Evolutionary conservation across 2,888 invertebrate genomes (phyloP).

Genomic region (Blastobasis lacticolella): DNA sequence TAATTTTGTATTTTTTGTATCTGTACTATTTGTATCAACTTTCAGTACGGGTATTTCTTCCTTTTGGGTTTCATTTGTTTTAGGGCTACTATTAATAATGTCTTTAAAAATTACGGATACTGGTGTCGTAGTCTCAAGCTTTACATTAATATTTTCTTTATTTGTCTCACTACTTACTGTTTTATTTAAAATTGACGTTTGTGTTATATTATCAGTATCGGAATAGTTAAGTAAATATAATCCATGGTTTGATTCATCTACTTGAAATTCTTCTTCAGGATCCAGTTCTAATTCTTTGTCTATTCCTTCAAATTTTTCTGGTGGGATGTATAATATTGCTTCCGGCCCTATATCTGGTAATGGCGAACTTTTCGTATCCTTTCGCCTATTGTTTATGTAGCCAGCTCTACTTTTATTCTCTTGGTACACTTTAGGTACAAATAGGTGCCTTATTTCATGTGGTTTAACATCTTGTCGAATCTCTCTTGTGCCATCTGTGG

Average conservation of each 20-base stretch:
- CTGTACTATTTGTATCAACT: slow-evolving; percentile 49
- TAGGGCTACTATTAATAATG: slow-evolving; percentile 20
- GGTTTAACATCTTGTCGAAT: slow-evolving; percentile 57
- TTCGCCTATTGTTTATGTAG: slow-evolving; percentile 55
- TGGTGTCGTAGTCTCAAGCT: slow-evolving; percentile 24
- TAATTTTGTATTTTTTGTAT: slow-evolving; percentile 37
- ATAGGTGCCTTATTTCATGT: slow-evolving; percentile 61
- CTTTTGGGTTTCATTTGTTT: slow-evolving; percentile 25
- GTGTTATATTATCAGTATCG: slow-evolving; percentile 57
- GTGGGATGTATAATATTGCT: slow-evolving; percentile 58
- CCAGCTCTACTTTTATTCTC: slow-evolving; percentile 57
- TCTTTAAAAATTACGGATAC: slow-evolving; percentile 22
- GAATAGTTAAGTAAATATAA: slow-evolving; percentile 67
- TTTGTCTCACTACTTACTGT: slow-evolving; percentile 29
- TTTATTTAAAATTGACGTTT: slow-evolving; percentile 35
- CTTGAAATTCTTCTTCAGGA: slow-evolving; percentile 70
- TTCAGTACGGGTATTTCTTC: slow-evolving; percentile 47
- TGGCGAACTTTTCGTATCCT: slow-evolving; percentile 24
- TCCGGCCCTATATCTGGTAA: slow-evolving; percentile 44
- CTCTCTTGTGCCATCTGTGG: slow-evolving; percentile 56
- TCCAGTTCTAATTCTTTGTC: slow-evolving; percentile 64
- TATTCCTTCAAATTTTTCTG: slow-evolving; percentile 58
- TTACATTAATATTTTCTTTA: slow-evolving; percentile 27
- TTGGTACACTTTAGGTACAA: slow-evolving; percentile 52
- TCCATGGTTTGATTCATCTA: slow-evolving; percentile 70